phyloP scores from a whole-genome alignment of 2,797 vertebrate genomes.

The Varecia variegata region DNA sequence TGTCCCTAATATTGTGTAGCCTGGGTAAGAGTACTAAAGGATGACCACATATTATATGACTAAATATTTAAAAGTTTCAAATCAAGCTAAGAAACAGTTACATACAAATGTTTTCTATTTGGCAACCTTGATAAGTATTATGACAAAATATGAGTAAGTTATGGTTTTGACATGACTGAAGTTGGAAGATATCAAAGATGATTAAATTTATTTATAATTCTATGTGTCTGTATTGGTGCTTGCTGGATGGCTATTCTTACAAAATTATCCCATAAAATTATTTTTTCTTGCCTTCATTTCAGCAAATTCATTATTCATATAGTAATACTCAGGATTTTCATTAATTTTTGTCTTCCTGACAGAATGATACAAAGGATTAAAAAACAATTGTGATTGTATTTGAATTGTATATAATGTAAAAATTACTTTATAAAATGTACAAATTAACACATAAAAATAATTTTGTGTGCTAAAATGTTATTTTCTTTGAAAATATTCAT shows the following conservation, averaged over 20 bases:
- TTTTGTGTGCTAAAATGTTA: background rate
- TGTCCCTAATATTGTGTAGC: background rate
- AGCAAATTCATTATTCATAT: background rate
- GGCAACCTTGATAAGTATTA: background rate
- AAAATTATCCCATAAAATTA: background rate
- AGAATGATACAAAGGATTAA: background rate
- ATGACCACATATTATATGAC: background rate
- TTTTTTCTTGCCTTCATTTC: background rate
- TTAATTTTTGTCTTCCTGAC: background rate
- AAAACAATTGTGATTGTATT: background rate
- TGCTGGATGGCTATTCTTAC: background rate
- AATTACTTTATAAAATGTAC: background rate
- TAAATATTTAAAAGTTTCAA: background rate
- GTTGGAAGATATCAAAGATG: background rate
- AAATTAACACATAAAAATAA: background rate
- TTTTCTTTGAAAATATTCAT: background rate
- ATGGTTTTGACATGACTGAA: background rate
- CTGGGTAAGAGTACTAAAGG: background rate
- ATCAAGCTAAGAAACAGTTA: background rate
- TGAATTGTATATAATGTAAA: background rate
- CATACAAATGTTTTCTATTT: background rate
- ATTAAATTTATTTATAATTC: background rate
- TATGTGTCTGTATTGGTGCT: background rate
- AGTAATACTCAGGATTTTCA: background rate
- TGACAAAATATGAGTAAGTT: background rate